Evolutionary conservation across 2,113 vertebrate species (phyloP), one percentile per base, ranked within the genome.

Genomic region (Dissostichus mawsoni): DNA sequence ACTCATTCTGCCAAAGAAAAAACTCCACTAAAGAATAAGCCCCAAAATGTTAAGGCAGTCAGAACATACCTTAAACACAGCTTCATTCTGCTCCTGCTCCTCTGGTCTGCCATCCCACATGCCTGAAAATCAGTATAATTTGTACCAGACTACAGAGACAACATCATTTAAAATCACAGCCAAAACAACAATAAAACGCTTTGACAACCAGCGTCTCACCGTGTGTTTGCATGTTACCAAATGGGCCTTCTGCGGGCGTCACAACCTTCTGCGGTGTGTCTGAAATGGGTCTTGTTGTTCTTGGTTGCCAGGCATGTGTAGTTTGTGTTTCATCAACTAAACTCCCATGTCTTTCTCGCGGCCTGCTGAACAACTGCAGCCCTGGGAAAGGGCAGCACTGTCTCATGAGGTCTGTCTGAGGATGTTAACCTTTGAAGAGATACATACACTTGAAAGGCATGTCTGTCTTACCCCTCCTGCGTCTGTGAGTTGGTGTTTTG

Each of bases 71-170:
- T 92, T 84, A 51, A 92, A 77, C 70, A 92, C 93, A 10, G 90
- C 92, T 59, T 93, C 92, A 29, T 80, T 89, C 51, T 94, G 93
- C 74, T 95, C 94, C 53, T 92, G 82, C 25, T 93, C 90, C 5
- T 89, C 92, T 16, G 70, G 33, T 61, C 82, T 75, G 56, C 71
- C 55, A 6, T 88, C 81, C 85, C 85, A 90, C 65, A 77, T 82
- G 7, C 83, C 95, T 95, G 88, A 63, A 85, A 4, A 75, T 63
- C 48, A 76, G 56, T 50, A 45, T 76, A 7, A 80, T 66, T 8
- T 2, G 14, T 16, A 33, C n/a, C 44, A 11, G 18, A 13, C 20
- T 4, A 41, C 29, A 68, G 44, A 53, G 29, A 11, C 11, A 63
- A 41, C 3, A 4, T 63, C 3, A 53, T n/a, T 18, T 12, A 51